Evolutionary conservation across 2,888 invertebrate genomes (phyloP).

Genomic region (Taenaris catops): DNA sequence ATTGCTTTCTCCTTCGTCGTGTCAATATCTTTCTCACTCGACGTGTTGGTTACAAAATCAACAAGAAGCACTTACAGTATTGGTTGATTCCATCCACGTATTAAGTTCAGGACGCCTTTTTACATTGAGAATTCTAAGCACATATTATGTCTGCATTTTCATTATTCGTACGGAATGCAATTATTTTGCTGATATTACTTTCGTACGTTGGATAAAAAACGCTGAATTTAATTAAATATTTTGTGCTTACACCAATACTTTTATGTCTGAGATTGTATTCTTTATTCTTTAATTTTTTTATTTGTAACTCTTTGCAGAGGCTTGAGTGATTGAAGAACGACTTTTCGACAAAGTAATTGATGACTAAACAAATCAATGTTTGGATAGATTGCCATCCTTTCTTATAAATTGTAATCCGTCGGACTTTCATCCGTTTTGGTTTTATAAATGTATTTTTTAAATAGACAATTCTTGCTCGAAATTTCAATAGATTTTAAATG

Average conservation of each 20-base stretch:
- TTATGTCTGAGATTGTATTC: neutral
- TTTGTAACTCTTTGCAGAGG: too few relatives aligned
- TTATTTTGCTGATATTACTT: conserved; percentile 4
- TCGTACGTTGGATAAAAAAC: neutral
- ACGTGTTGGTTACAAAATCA: conserved; percentile 19
- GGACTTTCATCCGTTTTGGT: too few relatives aligned
- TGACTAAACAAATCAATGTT: too few relatives aligned
- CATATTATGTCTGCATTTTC: conserved; percentile 8
- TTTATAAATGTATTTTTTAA: too few relatives aligned
- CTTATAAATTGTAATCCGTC: too few relatives aligned
- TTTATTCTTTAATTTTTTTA: too few relatives aligned
- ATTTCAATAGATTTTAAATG: too few relatives aligned
- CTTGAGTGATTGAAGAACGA: too few relatives aligned
- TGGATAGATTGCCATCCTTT: too few relatives aligned
- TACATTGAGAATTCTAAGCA: conserved; percentile 10
- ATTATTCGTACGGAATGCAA: conserved; percentile 9
- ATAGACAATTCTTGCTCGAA: too few relatives aligned
- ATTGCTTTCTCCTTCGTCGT: conserved; percentile 1
- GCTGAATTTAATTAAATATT: neutral
- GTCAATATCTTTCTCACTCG: conserved; percentile 13
- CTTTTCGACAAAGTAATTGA: too few relatives aligned
- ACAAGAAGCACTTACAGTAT: conserved; percentile 17
- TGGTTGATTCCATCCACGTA: conserved; percentile 7
- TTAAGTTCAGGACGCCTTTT: conserved; percentile 3
- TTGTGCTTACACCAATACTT: neutral